Evolutionary conservation across 2,797 vertebrate species (phyloP), one percentile per base, ranked within the genome.

Genomic region (Macroramphosus scolopax): DNA sequence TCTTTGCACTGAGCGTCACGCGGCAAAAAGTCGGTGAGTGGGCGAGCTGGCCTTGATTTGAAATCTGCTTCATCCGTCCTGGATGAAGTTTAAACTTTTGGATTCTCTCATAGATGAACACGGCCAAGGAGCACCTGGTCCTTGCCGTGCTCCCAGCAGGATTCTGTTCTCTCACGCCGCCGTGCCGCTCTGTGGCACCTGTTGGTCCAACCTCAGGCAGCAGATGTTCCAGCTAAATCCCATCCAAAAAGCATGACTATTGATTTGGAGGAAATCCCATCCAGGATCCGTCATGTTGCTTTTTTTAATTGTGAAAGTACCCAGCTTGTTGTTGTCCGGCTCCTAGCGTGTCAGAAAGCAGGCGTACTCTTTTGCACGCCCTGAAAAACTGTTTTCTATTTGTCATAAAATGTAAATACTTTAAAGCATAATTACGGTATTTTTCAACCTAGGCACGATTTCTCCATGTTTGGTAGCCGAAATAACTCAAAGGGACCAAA

Each of bases 201-300:
- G 88, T 85, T 78, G 59, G 65, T 61, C 51, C 44, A 65, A 74
- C 69, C 64, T 48, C 44, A 34, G 64, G 77, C 61, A 66, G 72
- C 85, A 87, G 84, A 87, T 81, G 82, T 87, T 83, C 65, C 68
- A 49, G 52, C 69, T 55, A 33, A 76, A 80, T 84, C 78, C 78
- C 72, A 54, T 46, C 43, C 14, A 37, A 61, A 73, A 74, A 70
- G 75, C 82, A 77, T 78, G 81, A 82, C 81, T 86, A 82, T 86
- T 74, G 80, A 86, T 85, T 83, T 79, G 59, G 75, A 78, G 76
- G 75, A 82, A 83, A 79, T 80, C 76, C 78, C 72, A 74, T 73
- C 65, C 75, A 80, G 53, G 75, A 76, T 70, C 70, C 75, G 75
- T 76, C 68, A 69, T 35, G 39, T 36, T 59, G 43, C 62, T 68